These are phyloP conservation scores for Eristalis intricaria DNA, from an alignment of 2,888 invertebrate genomes.

Conservation along the genomic window DNA sequence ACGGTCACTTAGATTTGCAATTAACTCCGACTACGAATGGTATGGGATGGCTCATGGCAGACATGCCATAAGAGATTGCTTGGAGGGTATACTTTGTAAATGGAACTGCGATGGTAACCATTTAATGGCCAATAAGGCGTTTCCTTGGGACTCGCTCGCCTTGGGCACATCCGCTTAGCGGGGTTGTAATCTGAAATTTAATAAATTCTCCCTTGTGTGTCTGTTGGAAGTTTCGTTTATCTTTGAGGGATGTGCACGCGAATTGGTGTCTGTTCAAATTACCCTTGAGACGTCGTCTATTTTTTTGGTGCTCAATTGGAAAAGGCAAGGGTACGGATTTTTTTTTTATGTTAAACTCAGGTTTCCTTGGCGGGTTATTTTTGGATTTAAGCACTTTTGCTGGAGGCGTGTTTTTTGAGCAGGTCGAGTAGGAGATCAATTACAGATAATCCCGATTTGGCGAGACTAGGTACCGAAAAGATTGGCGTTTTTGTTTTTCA, in stretches of 20 bases:
- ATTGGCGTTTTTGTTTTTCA: too few relatives aligned
- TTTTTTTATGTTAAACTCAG: too few relatives aligned
- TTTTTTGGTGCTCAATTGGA: neutral
- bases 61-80: neutral
- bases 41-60: constrained; percentile 6
- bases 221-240: constrained; percentile 36
- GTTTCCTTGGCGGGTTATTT: too few relatives aligned
- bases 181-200: constrained; percentile 58
- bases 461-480: too few relatives aligned
- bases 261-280: neutral
- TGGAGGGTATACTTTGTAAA: constrained; percentile 3
- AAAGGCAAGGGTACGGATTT: neutral
- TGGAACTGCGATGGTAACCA: constrained; percentile 36
- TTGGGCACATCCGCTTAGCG: constrained; percentile 20
- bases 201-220: constrained; percentile 41
- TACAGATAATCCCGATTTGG: too few relatives aligned
- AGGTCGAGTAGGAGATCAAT: too few relatives aligned
- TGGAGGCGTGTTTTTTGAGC: too few relatives aligned
- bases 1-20: constrained; percentile 71
- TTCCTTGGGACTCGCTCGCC: neutral
- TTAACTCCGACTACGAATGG: constrained; percentile 52
- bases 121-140: constrained; percentile 34
- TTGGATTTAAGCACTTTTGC: too few relatives aligned
- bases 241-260: neutral
- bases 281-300: neutral